Conservation (phyloP, 2,797 vertebrate species). For the Notamacropus eugenii region DNA sequence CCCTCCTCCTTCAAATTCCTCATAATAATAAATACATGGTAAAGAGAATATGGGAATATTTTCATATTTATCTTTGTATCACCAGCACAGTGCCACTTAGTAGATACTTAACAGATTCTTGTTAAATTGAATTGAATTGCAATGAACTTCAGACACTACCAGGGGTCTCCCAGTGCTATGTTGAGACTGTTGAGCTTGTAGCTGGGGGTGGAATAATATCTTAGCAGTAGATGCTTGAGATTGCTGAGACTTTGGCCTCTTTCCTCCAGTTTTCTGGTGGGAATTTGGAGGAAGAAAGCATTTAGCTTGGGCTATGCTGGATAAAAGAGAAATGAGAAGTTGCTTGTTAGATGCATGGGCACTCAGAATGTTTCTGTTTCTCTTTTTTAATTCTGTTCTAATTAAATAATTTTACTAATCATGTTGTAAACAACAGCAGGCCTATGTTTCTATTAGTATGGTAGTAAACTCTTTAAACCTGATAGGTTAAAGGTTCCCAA, state of each 20-base stretch:
- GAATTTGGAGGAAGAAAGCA: not conserved
- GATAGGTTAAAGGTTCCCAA: not conserved
- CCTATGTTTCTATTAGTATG: not conserved
- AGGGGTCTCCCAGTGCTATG: not conserved
- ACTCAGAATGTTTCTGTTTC: not conserved
- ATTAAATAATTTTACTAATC: not conserved
- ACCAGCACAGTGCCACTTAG: not conserved
- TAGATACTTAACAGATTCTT: not conserved
- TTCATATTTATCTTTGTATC: not conserved
- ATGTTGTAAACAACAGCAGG: not conserved
- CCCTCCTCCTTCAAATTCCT: not conserved
- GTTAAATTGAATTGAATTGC: not conserved
- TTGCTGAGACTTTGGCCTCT: not conserved
- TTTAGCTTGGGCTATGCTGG: not conserved
- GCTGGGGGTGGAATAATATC: not conserved
- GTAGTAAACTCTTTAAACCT: not conserved
- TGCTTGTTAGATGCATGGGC: not conserved
- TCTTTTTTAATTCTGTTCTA: not conserved
- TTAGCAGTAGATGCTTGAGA: not conserved
- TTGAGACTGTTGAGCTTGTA: not conserved
- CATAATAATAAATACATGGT: not conserved
- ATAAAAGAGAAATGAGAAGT: not conserved
- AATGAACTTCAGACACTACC: not conserved
- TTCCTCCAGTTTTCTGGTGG: not conserved
- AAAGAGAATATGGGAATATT: not conserved